A percentile compares a stretch with the other conserved stretches of the same genome.
phyloP scores from a whole-genome alignment of 2,888 invertebrate genomes.

The Ectemnius cavifrons region DNA sequence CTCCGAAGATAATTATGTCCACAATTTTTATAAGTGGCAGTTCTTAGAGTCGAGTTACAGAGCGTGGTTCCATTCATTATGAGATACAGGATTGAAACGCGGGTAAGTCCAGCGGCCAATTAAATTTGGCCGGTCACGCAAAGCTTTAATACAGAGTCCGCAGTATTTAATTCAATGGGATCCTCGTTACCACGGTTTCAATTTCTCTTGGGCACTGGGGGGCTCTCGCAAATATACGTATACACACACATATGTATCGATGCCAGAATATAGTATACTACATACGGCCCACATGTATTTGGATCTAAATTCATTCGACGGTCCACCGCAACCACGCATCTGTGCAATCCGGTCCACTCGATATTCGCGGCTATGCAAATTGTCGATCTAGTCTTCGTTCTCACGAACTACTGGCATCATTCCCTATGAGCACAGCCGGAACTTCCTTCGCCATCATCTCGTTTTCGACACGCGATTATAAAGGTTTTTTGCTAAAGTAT shows the following conservation, averaged over 20 bases:
- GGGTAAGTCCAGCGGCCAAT: not conserved
- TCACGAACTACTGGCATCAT: slow-evolving; percentile 3
- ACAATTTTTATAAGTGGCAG: too few relatives aligned
- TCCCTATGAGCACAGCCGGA: not conserved
- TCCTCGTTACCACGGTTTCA: slow-evolving; percentile 37
- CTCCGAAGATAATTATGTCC: too few relatives aligned
- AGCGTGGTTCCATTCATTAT: too few relatives aligned
- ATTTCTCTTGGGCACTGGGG: slow-evolving; percentile 15
- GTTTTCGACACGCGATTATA: too few relatives aligned
- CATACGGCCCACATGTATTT: slow-evolving; percentile 2
- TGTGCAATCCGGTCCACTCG: slow-evolving; percentile 39
- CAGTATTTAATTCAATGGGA: slow-evolving; percentile 27
- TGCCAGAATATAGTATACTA: not conserved
- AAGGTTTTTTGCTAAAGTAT: too few relatives aligned
- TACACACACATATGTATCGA: not conserved
- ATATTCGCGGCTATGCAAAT: slow-evolving; percentile 59
- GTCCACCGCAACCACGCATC: slow-evolving; percentile 45
- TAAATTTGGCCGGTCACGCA: slow-evolving; percentile 40
- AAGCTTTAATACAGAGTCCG: slow-evolving; percentile 23
- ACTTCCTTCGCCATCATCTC: not conserved
- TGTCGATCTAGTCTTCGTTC: slow-evolving; percentile 14
- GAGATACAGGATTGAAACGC: not conserved
- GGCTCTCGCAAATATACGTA: not conserved
- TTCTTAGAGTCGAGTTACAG: too few relatives aligned
- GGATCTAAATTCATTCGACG: slow-evolving; percentile 47